Conservation (phyloP, 2,888 invertebrate genomes). For the Theristus sp. region DNA sequence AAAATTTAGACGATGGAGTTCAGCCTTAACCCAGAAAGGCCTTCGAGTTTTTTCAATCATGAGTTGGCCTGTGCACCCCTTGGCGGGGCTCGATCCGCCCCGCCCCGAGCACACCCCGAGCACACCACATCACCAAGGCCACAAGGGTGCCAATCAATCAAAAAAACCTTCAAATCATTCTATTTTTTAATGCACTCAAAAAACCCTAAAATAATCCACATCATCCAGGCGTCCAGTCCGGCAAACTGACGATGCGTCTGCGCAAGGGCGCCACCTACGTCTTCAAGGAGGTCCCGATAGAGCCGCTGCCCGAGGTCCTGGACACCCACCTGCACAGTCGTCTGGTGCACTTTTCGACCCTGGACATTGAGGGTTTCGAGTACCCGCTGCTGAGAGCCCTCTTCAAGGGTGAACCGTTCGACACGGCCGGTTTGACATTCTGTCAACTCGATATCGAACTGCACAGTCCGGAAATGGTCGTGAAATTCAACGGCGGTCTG, state of each 20-base stretch:
- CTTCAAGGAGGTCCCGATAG: neutral
- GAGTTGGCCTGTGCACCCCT: no score
- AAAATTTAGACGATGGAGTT: no score
- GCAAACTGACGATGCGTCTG: neutral
- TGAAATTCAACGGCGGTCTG: neutral
- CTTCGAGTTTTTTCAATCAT: no score
- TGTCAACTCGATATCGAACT: neutral
- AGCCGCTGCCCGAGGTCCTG: neutral
- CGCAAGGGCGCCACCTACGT: neutral
- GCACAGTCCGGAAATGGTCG: neutral
- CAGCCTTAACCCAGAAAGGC: no score
- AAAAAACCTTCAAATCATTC: no score
- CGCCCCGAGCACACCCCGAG: no score
- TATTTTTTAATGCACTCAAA: no score
- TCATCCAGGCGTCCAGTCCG: neutral
- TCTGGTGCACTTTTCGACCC: neutral
- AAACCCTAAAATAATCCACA: no score
- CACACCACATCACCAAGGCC: no score
- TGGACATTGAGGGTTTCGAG: constrained; percentile 4
- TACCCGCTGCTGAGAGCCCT: neutral
- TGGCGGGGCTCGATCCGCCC: no score
- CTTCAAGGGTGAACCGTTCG: neutral
- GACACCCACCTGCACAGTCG: neutral
- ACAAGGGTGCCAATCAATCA: no score
- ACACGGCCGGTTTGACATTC: neutral